Base-by-base conservation (phyloP, 1,140 invertebrate species). In the Cotesia vestalis region DNA sequence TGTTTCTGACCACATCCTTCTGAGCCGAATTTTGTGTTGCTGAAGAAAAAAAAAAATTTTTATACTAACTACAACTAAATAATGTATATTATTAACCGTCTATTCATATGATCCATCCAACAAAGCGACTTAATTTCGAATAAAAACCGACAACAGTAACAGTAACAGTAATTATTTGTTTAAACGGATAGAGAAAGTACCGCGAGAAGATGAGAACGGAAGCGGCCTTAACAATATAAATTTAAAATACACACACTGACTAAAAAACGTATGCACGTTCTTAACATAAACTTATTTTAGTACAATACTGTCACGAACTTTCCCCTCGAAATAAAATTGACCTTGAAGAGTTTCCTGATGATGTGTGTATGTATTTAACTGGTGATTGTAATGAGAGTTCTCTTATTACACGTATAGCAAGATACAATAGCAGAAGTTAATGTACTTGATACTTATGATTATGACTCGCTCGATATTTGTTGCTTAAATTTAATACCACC, bases 11-110 rank as follows among this genome's bases (percentile, higher is more conserved):
- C 40, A 46, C 66, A 59, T 86, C 85, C 63, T 85, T 86, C 51
- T 83, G 81, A 38, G 75, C 70, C 20, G 83, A 79, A 72, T 83
- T 84, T 78, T 82, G 83, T 69, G 72, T 80, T 76, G 77, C 84
- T 85, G 66, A n/a, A 78, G 14, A 11, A 8, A 11, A 70, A 62
- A n/a, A 61, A 62, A 61, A 52, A 61, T 12, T n/a, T n/a, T n/a
- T 27, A 11, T 36, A 27, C n/a, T 36, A 12, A 55, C 5, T 14
- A 3, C 12, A 55, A 52, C 6, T 12, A 55, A 55, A 14, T 14
- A 55, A 14, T 6, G 8, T 55, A 6, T 55, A 55, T 14, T 55
- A 20, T 52, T 52, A 11, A 52, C 46, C 2, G 46, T 11, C 27
- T 27, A 27, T 27, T 27, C 27, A 27, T 27, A 27, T 27, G 27